phyloP scores from a whole-genome alignment of 2,113 vertebrate species.

The Colius striatus region DNA sequence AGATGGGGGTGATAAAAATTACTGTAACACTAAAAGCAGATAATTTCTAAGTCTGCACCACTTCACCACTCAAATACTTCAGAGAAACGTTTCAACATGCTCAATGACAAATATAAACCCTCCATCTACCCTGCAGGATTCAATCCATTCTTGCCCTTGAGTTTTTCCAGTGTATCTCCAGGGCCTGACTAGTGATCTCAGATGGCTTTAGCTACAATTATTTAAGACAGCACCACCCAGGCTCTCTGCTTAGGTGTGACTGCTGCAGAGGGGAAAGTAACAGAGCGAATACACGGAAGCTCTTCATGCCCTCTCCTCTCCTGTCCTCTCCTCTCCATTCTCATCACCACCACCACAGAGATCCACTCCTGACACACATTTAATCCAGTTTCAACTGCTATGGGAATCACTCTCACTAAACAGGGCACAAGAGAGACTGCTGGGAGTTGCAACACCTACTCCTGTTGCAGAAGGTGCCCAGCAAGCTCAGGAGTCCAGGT shows the following conservation, averaged over 20 bases:
- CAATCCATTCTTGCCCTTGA: background rate
- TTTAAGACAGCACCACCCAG: background rate
- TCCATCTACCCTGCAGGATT: background rate
- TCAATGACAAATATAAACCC: background rate
- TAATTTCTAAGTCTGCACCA: background rate
- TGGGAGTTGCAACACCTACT: background rate
- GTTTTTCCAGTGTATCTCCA: background rate
- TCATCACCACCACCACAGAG: fast-evolving
- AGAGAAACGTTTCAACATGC: background rate
- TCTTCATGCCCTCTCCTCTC: background rate
- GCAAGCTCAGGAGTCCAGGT: background rate
- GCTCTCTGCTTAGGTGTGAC: fast-evolving
- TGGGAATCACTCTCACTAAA: background rate
- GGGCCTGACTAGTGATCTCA: background rate
- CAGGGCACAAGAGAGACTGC: background rate
- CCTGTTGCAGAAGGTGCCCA: background rate
- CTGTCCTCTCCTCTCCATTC: background rate
- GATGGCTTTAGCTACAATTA: background rate
- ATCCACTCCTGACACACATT: background rate
- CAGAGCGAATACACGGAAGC: background rate
- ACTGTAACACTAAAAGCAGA: background rate
- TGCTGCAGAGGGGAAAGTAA: background rate
- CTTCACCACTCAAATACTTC: background rate
- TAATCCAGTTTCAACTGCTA: background rate
- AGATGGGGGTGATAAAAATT: background rate